phyloP scores from a whole-genome alignment of 2,888 invertebrate species.

The Spisula subtruncata region DNA sequence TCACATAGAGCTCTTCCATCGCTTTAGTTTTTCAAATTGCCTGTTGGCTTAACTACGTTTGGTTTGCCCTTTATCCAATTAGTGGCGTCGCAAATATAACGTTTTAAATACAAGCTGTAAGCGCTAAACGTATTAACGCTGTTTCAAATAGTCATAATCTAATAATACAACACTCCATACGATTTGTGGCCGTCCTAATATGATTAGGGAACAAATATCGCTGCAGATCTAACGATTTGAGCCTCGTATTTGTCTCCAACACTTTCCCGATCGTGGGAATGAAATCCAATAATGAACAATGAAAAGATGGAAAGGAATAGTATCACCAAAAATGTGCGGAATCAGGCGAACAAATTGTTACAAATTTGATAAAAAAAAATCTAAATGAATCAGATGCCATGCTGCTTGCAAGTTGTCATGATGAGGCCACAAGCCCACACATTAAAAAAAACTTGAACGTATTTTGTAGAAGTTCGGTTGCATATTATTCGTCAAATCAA shows the following conservation, averaged over 20 bases:
- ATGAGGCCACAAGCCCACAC: neutral
- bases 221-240: conserved; percentile 60
- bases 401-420: neutral
- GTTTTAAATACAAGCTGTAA: conserved; percentile 54
- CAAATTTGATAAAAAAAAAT: conserved; percentile 32
- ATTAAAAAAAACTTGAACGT: conserved; percentile 9
- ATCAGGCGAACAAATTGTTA: conserved; percentile 51
- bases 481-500: conserved; percentile 17
- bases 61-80: conserved; percentile 54
- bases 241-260: conserved; percentile 58
- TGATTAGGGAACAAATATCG: conserved; percentile 68
- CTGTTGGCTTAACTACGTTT: conserved; percentile 50
- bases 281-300: conserved; percentile 68
- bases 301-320: conserved; percentile 35
- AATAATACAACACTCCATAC: conserved; percentile 57
- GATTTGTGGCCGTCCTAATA: conserved; percentile 66
- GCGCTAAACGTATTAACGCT: conserved; percentile 71
- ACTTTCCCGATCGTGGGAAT: conserved; percentile 51
- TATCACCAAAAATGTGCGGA: conserved; percentile 38
- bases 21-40: conserved; percentile 16
- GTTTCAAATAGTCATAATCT: conserved; percentile 73
- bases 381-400: conserved; percentile 23
- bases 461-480: neutral
- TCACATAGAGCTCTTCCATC: neutral
- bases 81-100: conserved; percentile 64